Evolutionary conservation across 2,797 vertebrate species (phyloP).

Genomic region (Carapus acus): DNA sequence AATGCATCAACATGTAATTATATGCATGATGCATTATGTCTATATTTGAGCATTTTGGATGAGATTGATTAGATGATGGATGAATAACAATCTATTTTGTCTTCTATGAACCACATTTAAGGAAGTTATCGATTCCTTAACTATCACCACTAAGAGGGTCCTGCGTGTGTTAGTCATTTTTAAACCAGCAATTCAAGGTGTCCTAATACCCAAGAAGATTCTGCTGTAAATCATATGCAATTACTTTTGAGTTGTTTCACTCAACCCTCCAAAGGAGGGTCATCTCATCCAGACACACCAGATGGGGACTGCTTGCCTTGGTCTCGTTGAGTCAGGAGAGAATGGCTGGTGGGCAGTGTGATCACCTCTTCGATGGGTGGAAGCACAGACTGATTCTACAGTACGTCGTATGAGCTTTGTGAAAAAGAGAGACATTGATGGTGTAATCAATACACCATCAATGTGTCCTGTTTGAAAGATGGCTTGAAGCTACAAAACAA

Average conservation of each 20-base stretch:
- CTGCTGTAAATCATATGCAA: constrained; percentile 57
- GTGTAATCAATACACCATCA: constrained; percentile 35
- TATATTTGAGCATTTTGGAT: no score
- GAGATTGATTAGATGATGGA: no score
- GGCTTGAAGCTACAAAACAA: constrained; percentile 11
- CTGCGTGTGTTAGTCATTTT: constrained; percentile 29
- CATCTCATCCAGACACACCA: constrained; percentile 32
- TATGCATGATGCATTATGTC: no score
- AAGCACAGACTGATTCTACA: constrained; percentile 22
- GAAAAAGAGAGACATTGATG: constrained; percentile 30
- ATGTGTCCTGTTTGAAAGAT: constrained; percentile 16
- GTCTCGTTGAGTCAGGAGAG: constrained; percentile 45
- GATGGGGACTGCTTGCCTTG: constrained; percentile 36
- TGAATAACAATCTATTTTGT: no score
- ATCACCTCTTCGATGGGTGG: constrained; percentile 37
- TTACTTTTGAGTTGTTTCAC: constrained; percentile 47
- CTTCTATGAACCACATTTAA: no score
- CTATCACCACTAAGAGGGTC: constrained; percentile 13
- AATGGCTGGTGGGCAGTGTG: constrained; percentile 39
- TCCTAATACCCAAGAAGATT: constrained; percentile 46
- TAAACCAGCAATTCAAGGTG: constrained; percentile 35
- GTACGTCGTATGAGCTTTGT: constrained; percentile 28
- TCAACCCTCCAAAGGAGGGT: constrained; percentile 54
- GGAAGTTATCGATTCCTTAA: no score
- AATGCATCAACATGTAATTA: no score